These are phyloP conservation scores for Onchidella celtica DNA, from an alignment of 2,888 invertebrate genomes.

Conservation along the genomic window DNA sequence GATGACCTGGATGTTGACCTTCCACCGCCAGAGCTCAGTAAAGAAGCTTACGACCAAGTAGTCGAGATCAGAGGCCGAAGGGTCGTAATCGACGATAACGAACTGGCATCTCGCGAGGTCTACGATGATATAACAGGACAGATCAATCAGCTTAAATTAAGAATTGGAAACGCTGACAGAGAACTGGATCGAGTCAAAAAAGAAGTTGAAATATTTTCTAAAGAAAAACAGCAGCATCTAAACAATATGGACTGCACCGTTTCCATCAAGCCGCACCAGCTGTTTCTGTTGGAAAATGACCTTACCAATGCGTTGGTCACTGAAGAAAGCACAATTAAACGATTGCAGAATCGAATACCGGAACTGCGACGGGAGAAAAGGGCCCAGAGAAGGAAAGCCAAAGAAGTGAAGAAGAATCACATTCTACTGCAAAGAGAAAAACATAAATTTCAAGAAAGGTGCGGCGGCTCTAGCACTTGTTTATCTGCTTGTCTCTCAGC, in stretches of 20 bases:
- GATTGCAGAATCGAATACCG: conserved; percentile 35
- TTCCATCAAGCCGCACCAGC: conserved; percentile 37
- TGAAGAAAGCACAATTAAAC: conserved; percentile 25
- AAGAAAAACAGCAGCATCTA: conserved; percentile 38
- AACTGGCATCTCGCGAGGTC: conserved; percentile 4
- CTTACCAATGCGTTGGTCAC: conserved; percentile 15
- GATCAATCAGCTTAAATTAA: conserved; percentile 13
- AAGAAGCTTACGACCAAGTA: conserved; percentile 30
- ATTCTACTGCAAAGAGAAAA: conserved; percentile 18
- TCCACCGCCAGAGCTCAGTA: conserved; percentile 42
- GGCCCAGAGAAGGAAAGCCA: conserved; percentile 15
- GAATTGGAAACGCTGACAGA: conserved; percentile 18
- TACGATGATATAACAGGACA: conserved; percentile 14
- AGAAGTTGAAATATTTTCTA: conserved; percentile 30
- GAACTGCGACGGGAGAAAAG: conserved; percentile 36
- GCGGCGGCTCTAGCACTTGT: neutral
- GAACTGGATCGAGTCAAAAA: neutral
- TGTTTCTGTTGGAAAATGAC: conserved; percentile 11
- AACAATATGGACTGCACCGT: conserved; percentile 35
- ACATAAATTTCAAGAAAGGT: conserved; percentile 24
- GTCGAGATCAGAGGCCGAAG: conserved; percentile 34
- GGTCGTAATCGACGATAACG: conserved; percentile 21
- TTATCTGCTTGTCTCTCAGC: too few species aligned
- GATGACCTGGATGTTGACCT: conserved; percentile 46
- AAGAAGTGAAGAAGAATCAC: conserved; percentile 18